Evolutionary conservation across 2,888 invertebrate genomes (phyloP), one percentile per base, ranked within the genome.

Genomic region (Belgica antarctica): DNA sequence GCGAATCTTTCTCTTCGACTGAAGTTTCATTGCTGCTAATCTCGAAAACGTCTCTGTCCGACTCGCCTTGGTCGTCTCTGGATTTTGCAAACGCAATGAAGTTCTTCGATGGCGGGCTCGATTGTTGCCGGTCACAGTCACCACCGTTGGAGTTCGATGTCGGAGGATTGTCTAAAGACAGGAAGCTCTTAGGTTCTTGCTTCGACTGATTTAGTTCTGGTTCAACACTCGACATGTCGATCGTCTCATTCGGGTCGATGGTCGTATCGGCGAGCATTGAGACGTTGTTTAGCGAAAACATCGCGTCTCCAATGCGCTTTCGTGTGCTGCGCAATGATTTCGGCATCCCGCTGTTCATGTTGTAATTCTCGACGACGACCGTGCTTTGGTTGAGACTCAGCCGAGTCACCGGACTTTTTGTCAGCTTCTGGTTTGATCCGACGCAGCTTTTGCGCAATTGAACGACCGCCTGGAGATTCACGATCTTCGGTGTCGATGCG

Each of bases 291-390:
- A 70, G 17, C 1, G 61, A 70, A 15, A 25, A 8, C 36, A 70
- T 41, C 2, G 70, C 70, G 8, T 24, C 61, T 2, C 61, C 41
- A 22, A 70, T 61, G 1, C 36, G 70, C 19, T 70, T 70, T 41
- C 70, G 4, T 15, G 70, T 70, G 61, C 70, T 70, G 1, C 70
- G 31, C 19, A 70, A 27, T 24, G 70, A 70, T n/a, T 61, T 57
- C 15, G 52, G 57, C 12, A 31, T 62, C 22, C 22, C 36, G 15
- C 2, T 62, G 36, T 70, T 19, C 4, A 59, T 24, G 10, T 59
- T 8, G 27, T 61, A 70, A 25, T 70, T 59, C 17, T 70, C 59
- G 0, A 70, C 15, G 10, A 70, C 22, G 15, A 34, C 61, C 2
- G 36, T 61, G 22, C 5, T 10, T 25, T 69, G 31, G 15, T 70